Percentiles rank a stretch among this genome's conserved stretches.
These are phyloP conservation scores for Zaprionus gabonicus DNA, from an alignment of 1,140 invertebrate species.

Conservation along the genomic window DNA sequence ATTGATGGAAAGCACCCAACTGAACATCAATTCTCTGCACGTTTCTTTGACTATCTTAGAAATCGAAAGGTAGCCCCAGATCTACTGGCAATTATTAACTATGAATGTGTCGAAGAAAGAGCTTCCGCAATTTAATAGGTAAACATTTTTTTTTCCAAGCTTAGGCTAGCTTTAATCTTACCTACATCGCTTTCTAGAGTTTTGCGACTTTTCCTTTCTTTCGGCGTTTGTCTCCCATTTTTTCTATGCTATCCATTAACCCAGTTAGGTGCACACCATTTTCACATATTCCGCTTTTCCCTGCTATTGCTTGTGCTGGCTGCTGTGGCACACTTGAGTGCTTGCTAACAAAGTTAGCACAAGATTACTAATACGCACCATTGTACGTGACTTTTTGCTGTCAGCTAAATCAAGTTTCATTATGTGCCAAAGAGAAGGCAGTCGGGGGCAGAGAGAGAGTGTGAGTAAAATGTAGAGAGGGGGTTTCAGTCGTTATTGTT, in stretches of 20 bases:
- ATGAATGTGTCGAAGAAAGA: neutral
- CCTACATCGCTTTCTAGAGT: neutral
- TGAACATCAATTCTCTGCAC: slow-evolving; percentile 1
- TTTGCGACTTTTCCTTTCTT: neutral
- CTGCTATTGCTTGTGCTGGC: slow-evolving; percentile 28
- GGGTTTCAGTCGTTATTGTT: neutral
- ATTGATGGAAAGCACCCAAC: slow-evolving; percentile 34
- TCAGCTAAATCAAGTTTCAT: slow-evolving; percentile 82
- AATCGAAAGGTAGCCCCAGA: neutral
- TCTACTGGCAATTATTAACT: neutral
- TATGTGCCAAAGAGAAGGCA: slow-evolving; percentile 56
- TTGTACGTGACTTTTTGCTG: slow-evolving; percentile 82
- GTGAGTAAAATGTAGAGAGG: slow-evolving; percentile 10
- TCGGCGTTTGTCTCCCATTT: neutral
- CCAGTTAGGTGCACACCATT: slow-evolving; percentile 43
- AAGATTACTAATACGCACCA: slow-evolving; percentile 81
- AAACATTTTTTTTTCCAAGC: neutral
- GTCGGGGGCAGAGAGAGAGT: neutral
- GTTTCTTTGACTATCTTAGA: neutral
- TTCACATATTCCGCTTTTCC: slow-evolving; percentile 21
- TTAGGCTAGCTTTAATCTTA: neutral
- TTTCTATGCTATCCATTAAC: slow-evolving; percentile 38
- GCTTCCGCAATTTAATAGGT: neutral
- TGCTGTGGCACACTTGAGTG: slow-evolving; percentile 62
- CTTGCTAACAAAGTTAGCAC: slow-evolving; percentile 80